These are phyloP conservation scores for Myrmecobius fasciatus DNA, from an alignment of 2,113 vertebrate species.

Conservation along the genomic window DNA sequence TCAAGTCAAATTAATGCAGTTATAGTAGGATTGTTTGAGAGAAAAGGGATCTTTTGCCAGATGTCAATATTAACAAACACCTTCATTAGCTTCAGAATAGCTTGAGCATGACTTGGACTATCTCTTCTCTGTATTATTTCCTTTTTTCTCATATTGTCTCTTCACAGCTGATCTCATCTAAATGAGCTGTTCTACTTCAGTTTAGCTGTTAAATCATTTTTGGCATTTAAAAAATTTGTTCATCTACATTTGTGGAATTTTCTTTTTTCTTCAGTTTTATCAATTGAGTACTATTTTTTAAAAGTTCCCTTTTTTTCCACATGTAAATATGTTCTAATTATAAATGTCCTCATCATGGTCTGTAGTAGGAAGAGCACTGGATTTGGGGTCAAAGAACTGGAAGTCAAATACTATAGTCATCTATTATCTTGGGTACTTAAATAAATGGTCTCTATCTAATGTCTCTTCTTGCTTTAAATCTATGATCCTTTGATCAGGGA, in stretches of 20 bases:
- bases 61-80: background rate
- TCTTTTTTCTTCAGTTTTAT: background rate
- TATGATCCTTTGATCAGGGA: background rate
- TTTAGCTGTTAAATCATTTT: conserved; percentile 21
- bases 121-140: background rate
- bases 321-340: background rate
- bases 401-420: background rate
- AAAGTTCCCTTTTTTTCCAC: background rate
- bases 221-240: conserved; percentile 9
- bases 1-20: background rate
- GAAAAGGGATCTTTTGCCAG: background rate
- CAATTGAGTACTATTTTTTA: background rate
- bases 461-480: background rate
- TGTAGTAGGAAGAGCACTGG: background rate
- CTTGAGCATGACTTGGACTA: background rate
- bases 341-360: background rate
- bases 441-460: background rate
- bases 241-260: background rate
- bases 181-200: background rate
- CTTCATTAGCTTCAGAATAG: conserved; percentile 8
- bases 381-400: background rate
- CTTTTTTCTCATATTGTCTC: conserved; percentile 18
- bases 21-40: background rate
- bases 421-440: background rate
- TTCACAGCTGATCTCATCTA: background rate